These are phyloP conservation scores for Leptopilina clavipes DNA, from an alignment of 1,140 invertebrate genomes.

Conservation along the genomic window DNA sequence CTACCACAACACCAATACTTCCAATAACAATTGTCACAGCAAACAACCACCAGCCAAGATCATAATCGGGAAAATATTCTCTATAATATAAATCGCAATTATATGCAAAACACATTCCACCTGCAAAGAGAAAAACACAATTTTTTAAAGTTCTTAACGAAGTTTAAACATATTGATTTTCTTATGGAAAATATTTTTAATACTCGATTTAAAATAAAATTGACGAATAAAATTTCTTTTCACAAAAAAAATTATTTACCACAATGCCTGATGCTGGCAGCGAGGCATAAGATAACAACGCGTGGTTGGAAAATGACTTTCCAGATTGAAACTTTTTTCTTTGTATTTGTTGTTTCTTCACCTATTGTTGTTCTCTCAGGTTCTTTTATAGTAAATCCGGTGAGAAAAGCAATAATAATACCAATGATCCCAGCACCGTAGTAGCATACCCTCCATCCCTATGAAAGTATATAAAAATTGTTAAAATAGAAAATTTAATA, in stretches of 20 bases:
- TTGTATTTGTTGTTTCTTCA: constrained; percentile 70
- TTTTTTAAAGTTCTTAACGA: too few species aligned
- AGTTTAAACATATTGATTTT: too few species aligned
- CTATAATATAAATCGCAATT: constrained; percentile 92
- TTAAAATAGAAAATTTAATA: too few species aligned
- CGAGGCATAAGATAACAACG: constrained; percentile 87
- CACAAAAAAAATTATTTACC: constrained; percentile 75
- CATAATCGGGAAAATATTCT: constrained; percentile 89
- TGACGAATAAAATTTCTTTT: not conserved
- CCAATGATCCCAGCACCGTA: constrained; percentile 89
- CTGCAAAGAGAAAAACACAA: constrained; percentile 73
- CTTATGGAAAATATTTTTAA: too few species aligned
- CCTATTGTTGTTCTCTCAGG: constrained; percentile 84
- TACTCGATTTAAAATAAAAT: too few species aligned
- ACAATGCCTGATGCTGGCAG: constrained; percentile 92
- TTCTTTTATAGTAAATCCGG: constrained; percentile 86
- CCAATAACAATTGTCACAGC: constrained; percentile 91
- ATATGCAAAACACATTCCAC: constrained; percentile 92
- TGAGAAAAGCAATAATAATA: constrained; percentile 83
- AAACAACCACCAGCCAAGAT: constrained; percentile 91
- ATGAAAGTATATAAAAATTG: constrained; percentile 44
- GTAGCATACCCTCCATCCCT: constrained; percentile 93
- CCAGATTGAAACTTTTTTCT: constrained; percentile 80
- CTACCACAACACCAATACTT: constrained; percentile 89
- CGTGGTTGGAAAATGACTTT: constrained; percentile 85